These are phyloP conservation scores for Acanthurus tractus DNA, from an alignment of 2,797 vertebrate species.

Conservation along the genomic window DNA sequence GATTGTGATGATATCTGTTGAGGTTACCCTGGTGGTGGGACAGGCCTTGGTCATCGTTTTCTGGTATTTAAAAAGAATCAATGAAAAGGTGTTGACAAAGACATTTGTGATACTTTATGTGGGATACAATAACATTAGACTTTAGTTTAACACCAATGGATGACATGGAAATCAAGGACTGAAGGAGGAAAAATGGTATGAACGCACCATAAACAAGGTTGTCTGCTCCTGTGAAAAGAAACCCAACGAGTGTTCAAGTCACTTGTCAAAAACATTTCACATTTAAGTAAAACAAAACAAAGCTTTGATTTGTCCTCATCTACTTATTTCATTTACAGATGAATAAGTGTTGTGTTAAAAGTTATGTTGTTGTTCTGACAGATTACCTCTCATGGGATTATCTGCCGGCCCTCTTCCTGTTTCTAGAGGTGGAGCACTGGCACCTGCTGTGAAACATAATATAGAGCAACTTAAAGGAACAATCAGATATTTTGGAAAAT, in stretches of 20 bases:
- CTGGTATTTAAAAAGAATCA: slow-evolving; percentile 37
- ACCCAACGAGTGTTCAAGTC: not conserved
- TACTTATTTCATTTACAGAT: not conserved
- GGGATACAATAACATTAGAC: not conserved
- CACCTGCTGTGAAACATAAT: slow-evolving; percentile 28
- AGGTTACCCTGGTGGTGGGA: not conserved
- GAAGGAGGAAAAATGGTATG: not conserved
- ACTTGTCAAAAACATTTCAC: not conserved
- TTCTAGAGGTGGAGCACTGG: slow-evolving; percentile 8
- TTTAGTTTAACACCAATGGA: not conserved
- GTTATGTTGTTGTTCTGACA: not conserved
- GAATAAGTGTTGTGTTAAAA: not conserved
- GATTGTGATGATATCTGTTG: not conserved
- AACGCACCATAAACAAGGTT: slow-evolving; percentile 67
- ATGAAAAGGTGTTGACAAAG: not conserved
- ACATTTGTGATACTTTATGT: not conserved
- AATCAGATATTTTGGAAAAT: not conserved
- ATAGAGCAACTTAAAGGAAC: not conserved
- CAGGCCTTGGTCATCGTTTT: slow-evolving; percentile 62
- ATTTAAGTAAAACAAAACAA: not conserved
- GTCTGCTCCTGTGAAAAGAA: slow-evolving; percentile 36
- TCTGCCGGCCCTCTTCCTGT: not conserved
- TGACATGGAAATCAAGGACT: not conserved
- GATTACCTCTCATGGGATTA: slow-evolving; percentile 31
- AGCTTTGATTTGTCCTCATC: not conserved